Evolutionary conservation across 2,113 vertebrate species (phyloP).

Genomic region (Halichoerus grypus): DNA sequence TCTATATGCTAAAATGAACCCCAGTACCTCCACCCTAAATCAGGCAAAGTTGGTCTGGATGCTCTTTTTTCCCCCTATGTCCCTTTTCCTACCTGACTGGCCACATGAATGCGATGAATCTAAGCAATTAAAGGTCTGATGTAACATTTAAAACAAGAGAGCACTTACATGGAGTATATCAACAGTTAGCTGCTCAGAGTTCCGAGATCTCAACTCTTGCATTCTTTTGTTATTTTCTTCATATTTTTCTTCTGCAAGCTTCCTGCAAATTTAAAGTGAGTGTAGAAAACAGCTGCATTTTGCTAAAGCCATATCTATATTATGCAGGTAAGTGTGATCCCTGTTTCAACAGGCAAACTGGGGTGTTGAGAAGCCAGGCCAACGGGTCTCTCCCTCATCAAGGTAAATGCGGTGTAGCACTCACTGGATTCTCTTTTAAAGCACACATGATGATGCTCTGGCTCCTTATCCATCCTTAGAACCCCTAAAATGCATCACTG

Average conservation of each 20-base stretch:
- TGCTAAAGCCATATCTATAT: not conserved
- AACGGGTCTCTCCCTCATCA: not conserved
- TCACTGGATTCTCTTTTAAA: not conserved
- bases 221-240: constrained; percentile 89
- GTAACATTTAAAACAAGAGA: not conserved
- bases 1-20: not conserved
- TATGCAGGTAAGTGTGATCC: not conserved
- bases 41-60: not conserved
- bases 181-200: constrained; percentile 84
- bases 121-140: not conserved
- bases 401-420: accelerated
- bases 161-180: constrained; percentile 86
- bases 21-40: not conserved
- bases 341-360: not conserved
- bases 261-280: constrained; percentile 84
- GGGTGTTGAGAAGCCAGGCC: not conserved
- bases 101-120: not conserved
- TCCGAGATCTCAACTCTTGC: constrained; percentile 86
- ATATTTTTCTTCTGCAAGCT: constrained; percentile 91
- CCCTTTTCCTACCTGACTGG: not conserved
- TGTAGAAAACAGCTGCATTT: not conserved
- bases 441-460: not conserved
- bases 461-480: not conserved
- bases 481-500: not conserved
- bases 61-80: not conserved